Evolutionary conservation across 2,797 vertebrate species (phyloP).

Genomic region (Xiphorhynchus erythropygius): DNA sequence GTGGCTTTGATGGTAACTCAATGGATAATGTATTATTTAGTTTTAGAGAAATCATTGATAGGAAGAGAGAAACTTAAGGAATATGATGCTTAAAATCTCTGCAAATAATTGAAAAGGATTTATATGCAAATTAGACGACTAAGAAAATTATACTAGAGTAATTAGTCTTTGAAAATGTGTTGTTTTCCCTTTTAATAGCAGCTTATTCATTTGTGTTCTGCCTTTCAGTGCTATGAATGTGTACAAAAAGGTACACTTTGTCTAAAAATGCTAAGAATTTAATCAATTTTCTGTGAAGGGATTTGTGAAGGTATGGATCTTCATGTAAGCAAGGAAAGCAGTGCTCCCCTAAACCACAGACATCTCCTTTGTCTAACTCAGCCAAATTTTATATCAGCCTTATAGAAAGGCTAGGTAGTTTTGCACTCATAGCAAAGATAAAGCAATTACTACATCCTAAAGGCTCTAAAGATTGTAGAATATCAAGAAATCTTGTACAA

Average conservation of each 20-base stretch:
- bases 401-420: not conserved
- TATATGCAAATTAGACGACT: not conserved
- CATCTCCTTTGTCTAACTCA: not conserved
- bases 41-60: not conserved
- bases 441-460: not conserved
- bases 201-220: not conserved
- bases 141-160: not conserved
- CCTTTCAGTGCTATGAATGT: not conserved
- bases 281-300: not conserved
- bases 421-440: not conserved
- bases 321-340: not conserved
- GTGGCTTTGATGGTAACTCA: not conserved
- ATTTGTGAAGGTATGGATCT: not conserved
- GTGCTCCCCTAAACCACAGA: not conserved
- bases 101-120: not conserved
- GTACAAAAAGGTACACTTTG: not conserved
- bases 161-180: not conserved
- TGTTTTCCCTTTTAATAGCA: not conserved
- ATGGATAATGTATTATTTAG: not conserved
- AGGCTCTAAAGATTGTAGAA: not conserved
- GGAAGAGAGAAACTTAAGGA: not conserved
- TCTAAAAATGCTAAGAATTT: not conserved
- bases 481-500: not conserved
- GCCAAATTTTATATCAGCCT: not conserved
- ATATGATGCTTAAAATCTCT: not conserved